Conservation (phyloP, 2,113 vertebrate species). For the Microcebus tavaratra region DNA sequence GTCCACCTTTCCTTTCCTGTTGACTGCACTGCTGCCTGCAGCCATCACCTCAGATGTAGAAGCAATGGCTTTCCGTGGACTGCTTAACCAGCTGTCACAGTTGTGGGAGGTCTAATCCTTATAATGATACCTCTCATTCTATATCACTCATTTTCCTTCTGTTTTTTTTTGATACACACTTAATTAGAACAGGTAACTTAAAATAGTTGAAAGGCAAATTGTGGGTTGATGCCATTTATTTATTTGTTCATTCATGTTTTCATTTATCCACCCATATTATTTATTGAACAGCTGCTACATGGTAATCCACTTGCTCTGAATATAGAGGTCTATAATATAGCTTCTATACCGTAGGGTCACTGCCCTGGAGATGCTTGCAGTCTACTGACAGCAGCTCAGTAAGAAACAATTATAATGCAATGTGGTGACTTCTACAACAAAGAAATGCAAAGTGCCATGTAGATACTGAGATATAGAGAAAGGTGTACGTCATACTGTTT, state of each 20-base stretch:
- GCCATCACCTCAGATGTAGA: background rate
- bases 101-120: background rate
- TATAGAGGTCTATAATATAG: background rate
- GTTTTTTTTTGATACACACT: background rate
- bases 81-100: background rate
- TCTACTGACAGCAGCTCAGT: background rate
- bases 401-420: background rate
- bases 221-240: background rate
- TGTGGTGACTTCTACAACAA: background rate
- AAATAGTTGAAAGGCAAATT: background rate
- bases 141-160: background rate
- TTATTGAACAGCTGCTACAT: background rate
- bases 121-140: background rate
- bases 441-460: background rate
- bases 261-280: background rate
- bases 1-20: background rate
- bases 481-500: background rate
- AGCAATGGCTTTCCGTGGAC: background rate
- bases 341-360: background rate
- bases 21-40: background rate
- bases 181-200: background rate
- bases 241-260: background rate
- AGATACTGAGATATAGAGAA: background rate
- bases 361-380: background rate
- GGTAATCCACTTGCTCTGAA: background rate